Evolutionary conservation across 1,140 invertebrate genomes (phyloP), one percentile per base, ranked within the genome.

Genomic region (Tetranychus cinnabarinus): DNA sequence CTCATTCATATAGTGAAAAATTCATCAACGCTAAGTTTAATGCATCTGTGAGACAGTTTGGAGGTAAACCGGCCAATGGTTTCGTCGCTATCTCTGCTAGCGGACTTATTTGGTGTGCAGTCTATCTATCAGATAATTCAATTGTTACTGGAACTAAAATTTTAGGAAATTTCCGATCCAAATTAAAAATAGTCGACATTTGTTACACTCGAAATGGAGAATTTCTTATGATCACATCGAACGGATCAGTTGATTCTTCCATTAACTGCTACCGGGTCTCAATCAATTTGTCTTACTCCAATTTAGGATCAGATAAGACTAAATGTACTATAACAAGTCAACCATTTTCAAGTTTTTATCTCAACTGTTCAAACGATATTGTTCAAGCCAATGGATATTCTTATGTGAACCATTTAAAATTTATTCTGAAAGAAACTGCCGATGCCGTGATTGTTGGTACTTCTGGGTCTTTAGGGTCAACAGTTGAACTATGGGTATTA

Each of bases 1-100:
- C 77, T 65, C 72, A 78, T 3, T 78, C 81, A 10, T 91, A 90
- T 69, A 79, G 76, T 58, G 90, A 93, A 48, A 90, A 89, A 71
- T 89, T 90, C 69, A 81, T 79, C 66, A 76, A 85, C 68, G 69
- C 82, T 13, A 77, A 81, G 59, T 83, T 85, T 68, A 77, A 79
- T 12, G 85, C 88, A 55, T 86, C 86, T 0, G 79, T 92, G 0
- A 80, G 83, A 68, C 82, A 86, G 66, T 90, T 91, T 74, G 90
- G 87, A 1, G 83, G 85, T 34, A 79, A 82, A 64, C 80, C 86
- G 7, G 75, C 81, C 31, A 84, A 85, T 69, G 89, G 90, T 0
- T 85, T 81, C 67, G 71, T 88, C 39, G 75, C 87, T 36, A 77
- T 93, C 33, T 86, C 86, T 2, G 81, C 82, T 1, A 88, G 86